These are phyloP conservation scores for Alligator mississippiensis DNA, from an alignment of 2,113 vertebrate genomes.

Conservation along the genomic window DNA sequence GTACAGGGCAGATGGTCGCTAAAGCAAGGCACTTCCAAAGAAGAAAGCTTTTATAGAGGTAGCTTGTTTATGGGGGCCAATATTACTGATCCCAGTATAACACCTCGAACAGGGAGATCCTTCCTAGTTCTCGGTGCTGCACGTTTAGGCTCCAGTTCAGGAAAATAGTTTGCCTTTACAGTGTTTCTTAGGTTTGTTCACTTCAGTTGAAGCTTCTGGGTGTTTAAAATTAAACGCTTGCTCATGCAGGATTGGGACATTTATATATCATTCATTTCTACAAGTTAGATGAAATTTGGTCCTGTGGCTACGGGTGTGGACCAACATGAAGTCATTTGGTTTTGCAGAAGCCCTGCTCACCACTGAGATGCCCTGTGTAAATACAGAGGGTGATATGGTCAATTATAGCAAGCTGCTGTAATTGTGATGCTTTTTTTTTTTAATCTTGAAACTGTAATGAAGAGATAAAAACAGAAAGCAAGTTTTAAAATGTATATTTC, in stretches of 20 bases:
- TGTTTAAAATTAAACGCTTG: background rate
- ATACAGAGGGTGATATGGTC: background rate
- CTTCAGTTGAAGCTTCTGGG: background rate
- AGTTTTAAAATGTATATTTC: background rate
- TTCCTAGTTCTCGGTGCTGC: background rate
- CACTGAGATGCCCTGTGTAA: background rate
- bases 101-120: fast-evolving
- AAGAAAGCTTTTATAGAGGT: background rate
- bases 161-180: background rate
- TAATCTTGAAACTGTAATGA: background rate
- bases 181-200: background rate
- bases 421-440: background rate
- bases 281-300: background rate
- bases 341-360: background rate
- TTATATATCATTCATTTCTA: background rate
- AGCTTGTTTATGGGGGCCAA: background rate
- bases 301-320: no score
- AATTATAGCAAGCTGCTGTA: background rate
- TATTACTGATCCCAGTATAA: fast-evolving
- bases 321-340: background rate
- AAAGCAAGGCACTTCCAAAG: background rate
- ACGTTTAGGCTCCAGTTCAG: background rate
- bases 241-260: background rate
- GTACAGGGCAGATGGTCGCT: background rate
- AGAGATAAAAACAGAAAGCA: background rate